Conservation (phyloP, 2,888 invertebrate genomes). For the Drosophila recens region DNA sequence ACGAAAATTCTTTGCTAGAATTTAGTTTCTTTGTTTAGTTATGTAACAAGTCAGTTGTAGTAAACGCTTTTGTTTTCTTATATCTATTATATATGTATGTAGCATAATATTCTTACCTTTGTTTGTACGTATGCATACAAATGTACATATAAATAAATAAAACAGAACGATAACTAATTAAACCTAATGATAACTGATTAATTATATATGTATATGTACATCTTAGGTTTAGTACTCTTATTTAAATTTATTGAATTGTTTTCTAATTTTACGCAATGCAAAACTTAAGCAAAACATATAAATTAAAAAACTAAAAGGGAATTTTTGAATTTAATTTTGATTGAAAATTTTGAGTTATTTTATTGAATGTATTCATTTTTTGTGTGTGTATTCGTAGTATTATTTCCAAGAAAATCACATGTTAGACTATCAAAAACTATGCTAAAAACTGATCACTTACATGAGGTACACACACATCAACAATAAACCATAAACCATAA, state of each 20-base stretch:
- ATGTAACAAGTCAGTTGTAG: slow-evolving; percentile 72
- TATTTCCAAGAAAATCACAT: slow-evolving; percentile 74
- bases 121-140: slow-evolving; percentile 53
- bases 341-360: slow-evolving; percentile 53
- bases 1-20: slow-evolving; percentile 67
- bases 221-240: slow-evolving; percentile 60
- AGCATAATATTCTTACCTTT: slow-evolving; percentile 47
- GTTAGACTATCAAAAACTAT: slow-evolving; percentile 56
- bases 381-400: slow-evolving; percentile 80
- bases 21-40: slow-evolving; percentile 70
- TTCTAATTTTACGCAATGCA: slow-evolving; percentile 77
- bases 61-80: slow-evolving; percentile 71
- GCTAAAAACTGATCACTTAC: slow-evolving; percentile 4
- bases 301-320: slow-evolving; percentile 47
- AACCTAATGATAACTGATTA: slow-evolving; percentile 42
- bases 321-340: slow-evolving; percentile 47
- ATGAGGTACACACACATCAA: slow-evolving; percentile 29
- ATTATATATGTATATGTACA: slow-evolving; percentile 47
- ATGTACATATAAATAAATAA: slow-evolving; percentile 47
- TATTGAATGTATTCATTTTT: slow-evolving; percentile 47
- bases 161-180: slow-evolving; percentile 32
- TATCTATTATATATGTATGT: slow-evolving; percentile 22
- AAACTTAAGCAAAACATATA: slow-evolving; percentile 58
- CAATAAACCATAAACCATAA: slow-evolving; percentile 13
- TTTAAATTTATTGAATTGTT: slow-evolving; percentile 80